These are phyloP conservation scores for Mellivora capensis DNA, from an alignment of 2,113 vertebrate species.

Conservation along the genomic window DNA sequence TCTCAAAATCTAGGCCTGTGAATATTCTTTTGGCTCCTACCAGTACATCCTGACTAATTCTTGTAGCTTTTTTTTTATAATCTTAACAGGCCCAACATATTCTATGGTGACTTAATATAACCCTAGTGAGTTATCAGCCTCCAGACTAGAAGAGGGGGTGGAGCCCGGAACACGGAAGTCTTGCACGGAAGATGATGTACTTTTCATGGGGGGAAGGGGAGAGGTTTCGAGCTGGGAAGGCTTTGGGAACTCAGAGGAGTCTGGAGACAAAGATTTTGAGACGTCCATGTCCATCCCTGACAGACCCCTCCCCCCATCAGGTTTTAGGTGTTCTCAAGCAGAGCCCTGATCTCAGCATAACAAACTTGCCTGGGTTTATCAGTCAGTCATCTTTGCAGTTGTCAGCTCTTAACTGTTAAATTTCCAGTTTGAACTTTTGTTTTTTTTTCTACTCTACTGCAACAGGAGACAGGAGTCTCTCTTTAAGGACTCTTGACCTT, in stretches of 20 bases:
- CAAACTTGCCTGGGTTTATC: background rate
- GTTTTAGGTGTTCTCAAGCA: background rate
- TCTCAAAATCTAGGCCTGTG: background rate
- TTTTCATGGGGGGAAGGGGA: background rate
- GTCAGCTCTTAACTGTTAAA: background rate
- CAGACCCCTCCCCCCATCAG: background rate
- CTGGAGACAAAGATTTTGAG: background rate
- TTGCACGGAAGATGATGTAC: background rate
- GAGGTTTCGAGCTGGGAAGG: background rate
- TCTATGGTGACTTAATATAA: background rate
- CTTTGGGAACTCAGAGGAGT: background rate
- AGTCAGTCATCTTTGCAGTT: background rate
- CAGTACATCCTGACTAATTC: background rate
- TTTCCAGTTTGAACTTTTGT: background rate
- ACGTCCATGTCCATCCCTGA: background rate
- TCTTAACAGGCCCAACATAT: background rate
- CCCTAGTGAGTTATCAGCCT: background rate
- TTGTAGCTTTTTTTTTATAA: background rate
- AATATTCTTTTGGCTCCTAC: background rate
- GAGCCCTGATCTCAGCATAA: background rate
- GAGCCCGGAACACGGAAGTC: background rate
- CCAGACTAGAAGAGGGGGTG: background rate
- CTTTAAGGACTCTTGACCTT: background rate
- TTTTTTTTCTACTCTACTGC: background rate
- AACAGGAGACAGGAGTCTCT: background rate